These are phyloP conservation scores for Maniola jurtina DNA, from an alignment of 1,140 invertebrate genomes.

Conservation along the genomic window DNA sequence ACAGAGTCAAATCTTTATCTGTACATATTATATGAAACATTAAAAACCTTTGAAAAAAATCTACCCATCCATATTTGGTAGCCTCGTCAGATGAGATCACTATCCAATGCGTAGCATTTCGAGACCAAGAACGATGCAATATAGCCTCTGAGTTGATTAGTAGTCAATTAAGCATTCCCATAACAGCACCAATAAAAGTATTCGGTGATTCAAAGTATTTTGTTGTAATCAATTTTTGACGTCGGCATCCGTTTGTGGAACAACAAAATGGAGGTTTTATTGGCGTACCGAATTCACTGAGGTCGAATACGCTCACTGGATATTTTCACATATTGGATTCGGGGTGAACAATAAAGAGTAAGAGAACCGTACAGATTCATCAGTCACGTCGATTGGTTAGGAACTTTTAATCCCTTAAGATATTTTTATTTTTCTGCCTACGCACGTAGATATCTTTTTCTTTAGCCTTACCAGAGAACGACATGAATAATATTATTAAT, in stretches of 20 bases:
- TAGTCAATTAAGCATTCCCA: slow-evolving; percentile 70
- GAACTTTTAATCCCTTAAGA: neutral
- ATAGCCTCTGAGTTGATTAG: slow-evolving; percentile 55
- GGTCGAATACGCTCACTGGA: slow-evolving; percentile 42
- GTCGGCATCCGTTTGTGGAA: slow-evolving; percentile 67
- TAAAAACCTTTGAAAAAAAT: neutral
- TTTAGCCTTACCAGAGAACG: neutral
- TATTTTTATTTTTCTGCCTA: neutral
- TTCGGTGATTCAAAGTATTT: slow-evolving; percentile 71
- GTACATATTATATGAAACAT: neutral
- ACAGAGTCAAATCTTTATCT: slow-evolving; percentile 1
- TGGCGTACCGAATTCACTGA: slow-evolving; percentile 72
- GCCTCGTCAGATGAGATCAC: slow-evolving; percentile 9
- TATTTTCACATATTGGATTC: slow-evolving; percentile 33
- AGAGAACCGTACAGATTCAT: slow-evolving; percentile 3
- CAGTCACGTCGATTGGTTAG: slow-evolving; percentile 5
- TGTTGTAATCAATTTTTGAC: slow-evolving; percentile 74
- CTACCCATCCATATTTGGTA: slow-evolving; percentile 10
- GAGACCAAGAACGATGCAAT: slow-evolving; percentile 23
- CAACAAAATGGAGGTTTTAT: slow-evolving; percentile 67
- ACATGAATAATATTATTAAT: neutral
- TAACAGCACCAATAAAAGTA: slow-evolving; percentile 71
- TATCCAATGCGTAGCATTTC: slow-evolving; percentile 16
- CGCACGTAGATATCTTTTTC: too few relatives aligned
- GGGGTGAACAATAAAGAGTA: slow-evolving; percentile 11